Percentiles rank a stretch among this genome's conserved stretches.
These are phyloP conservation scores for Ametastegia equiseti DNA, from an alignment of 2,888 invertebrate species.

Conservation along the genomic window DNA sequence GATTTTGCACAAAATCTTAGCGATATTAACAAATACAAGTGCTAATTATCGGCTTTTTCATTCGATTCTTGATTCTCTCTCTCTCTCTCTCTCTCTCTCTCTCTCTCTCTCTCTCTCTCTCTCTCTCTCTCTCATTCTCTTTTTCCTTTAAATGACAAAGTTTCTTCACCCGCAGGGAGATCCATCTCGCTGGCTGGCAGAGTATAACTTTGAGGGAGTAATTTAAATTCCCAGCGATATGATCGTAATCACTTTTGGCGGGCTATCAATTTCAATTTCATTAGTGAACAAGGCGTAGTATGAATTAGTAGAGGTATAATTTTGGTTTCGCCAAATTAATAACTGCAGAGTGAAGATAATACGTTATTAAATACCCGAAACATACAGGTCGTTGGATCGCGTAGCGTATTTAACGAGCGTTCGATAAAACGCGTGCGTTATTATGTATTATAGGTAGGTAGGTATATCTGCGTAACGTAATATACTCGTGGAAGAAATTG, in stretches of 20 bases:
- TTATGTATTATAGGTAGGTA: too few species aligned
- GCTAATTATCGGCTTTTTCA: neutral
- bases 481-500: neutral
- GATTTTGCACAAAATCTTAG: neutral
- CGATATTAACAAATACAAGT: neutral
- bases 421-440: neutral
- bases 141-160: slow-evolving; percentile 8
- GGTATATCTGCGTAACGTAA: neutral
- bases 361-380: too few species aligned
- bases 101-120: too few species aligned
- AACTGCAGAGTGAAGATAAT: neutral
- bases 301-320: neutral
- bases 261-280: slow-evolving; percentile 39
- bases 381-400: neutral
- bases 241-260: slow-evolving; percentile 21
- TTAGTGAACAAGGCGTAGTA: neutral
- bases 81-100: too few species aligned
- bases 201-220: neutral
- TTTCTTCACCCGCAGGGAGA: slow-evolving; percentile 15
- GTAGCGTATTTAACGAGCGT: neutral
- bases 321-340: neutral
- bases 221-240: slow-evolving; percentile 28
- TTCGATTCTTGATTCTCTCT: too few species aligned
- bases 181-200: neutral
- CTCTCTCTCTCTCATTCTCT: too few species aligned